Evolutionary conservation across 2,888 invertebrate genomes (phyloP), one percentile per base, ranked within the genome.

Genomic region (Nemotelus nigrinus): DNA sequence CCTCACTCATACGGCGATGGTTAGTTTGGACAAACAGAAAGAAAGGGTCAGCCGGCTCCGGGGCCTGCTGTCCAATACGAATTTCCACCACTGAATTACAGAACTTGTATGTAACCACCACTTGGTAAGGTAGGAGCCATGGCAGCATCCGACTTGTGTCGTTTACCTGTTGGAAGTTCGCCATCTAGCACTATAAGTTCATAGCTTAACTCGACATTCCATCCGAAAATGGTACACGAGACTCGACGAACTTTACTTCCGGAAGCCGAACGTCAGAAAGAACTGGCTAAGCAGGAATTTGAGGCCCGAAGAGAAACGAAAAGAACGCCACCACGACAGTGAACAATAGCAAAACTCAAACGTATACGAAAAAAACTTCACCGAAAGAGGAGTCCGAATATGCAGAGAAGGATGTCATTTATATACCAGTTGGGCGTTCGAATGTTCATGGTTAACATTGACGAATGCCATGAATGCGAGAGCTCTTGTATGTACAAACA

Each of bases 401-500:
- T 25, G 82, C 82, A n/a, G 84, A 84, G 65, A 79, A 74, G 44
- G 53, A 76, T 48, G 75, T 76, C 41, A 41, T 71, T 44, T 58
- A 72, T 60, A 45, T 79, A 2, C 89, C 89, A 44, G 89, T 88
- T 97, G 6, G 91, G 91, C 48, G 89, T 94, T 0, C 90, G 91
- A 83, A 93, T 98, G 81, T 89, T 93, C 80, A 93, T 97, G 93
- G 92, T 98, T 57, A 25, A 25, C 25, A 25, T 25, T 25, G 25
- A 25, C 1, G 25, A 25, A 25, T 25, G 25, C 1, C 25, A 25
- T 25, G 25, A 25, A 77, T 92, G 93, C 81, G 86, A 86, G 79
- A 89, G 89, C 65, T 95, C 97, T 0, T 98, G 98, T 83, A 0
- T 98, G 98, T 83, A 91, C 92, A 2, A 97, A 96, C 82, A 89